phyloP scores from a whole-genome alignment of 2,113 vertebrate genomes.

The Prolemur simus region DNA sequence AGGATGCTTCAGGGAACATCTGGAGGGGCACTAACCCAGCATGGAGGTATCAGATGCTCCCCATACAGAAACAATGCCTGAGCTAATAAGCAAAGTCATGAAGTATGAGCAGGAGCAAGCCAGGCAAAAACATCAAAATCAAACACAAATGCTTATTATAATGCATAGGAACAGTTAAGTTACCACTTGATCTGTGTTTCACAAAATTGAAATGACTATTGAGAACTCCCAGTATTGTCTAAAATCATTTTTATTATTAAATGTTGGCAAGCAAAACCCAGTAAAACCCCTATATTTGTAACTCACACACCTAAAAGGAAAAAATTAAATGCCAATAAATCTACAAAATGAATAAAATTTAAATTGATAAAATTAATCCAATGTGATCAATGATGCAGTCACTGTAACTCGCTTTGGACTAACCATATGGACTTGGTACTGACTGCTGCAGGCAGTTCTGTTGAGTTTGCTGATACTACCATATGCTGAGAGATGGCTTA shows the following conservation, averaged over 20 bases:
- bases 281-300: neutral
- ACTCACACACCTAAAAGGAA: neutral
- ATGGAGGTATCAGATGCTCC: neutral
- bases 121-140: neutral
- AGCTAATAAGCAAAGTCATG: neutral
- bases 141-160: neutral
- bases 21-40: neutral
- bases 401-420: neutral
- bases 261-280: neutral
- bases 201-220: neutral
- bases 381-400: neutral
- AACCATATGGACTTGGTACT: neutral
- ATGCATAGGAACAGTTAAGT: neutral
- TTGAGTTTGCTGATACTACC: neutral
- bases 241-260: neutral
- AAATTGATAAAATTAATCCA: neutral
- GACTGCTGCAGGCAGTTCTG: neutral
- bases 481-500: neutral
- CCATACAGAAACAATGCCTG: neutral
- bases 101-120: neutral
- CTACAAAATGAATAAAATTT: conserved; percentile 12
- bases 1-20: too few species aligned
- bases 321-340: neutral
- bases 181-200: neutral
- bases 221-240: neutral